A percentile compares a stretch with the other conserved stretches of the same genome.
Evolutionary conservation across 1,140 invertebrate genomes (phyloP).

Genomic region (Drosophila leontia): DNA sequence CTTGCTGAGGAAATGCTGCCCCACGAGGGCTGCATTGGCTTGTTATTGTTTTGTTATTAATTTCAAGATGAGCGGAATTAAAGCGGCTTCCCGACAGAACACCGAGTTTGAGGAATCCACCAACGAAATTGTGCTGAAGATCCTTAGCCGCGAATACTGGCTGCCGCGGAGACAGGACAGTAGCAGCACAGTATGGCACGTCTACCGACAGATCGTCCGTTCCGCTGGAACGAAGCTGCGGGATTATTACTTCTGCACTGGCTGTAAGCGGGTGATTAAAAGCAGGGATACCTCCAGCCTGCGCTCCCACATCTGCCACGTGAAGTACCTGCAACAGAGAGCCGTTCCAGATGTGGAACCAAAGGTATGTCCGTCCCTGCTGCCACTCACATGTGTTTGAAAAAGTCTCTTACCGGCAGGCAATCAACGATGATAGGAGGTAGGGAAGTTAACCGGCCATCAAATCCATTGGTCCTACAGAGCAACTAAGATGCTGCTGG

Average conservation of each 20-base stretch:
- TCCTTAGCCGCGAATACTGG: slow-evolving; percentile 48
- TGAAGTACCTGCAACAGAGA: not conserved
- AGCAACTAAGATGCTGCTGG: slow-evolving; percentile 35
- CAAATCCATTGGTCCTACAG: slow-evolving; percentile 27
- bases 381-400: not conserved
- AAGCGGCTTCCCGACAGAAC: slow-evolving; percentile 8
- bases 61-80: not conserved
- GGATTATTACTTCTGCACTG: slow-evolving; percentile 42
- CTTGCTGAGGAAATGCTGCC: not conserved
- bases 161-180: slow-evolving; percentile 41
- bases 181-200: slow-evolving; percentile 58
- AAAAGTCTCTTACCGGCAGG: not conserved
- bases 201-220: slow-evolving; percentile 55
- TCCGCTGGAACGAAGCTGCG: slow-evolving; percentile 57
- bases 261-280: slow-evolving; percentile 28
- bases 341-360: not conserved
- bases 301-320: slow-evolving; percentile 39
- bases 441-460: not conserved
- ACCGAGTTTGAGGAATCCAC: slow-evolving; percentile 37
- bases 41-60: not conserved
- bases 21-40: not conserved
- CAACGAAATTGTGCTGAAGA: slow-evolving; percentile 46
- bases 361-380: not conserved
- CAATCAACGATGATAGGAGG: not conserved
- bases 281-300: slow-evolving; percentile 12